Base-by-base conservation (phyloP, 2,797 vertebrate genomes). In the Notolabrus celidotus region DNA sequence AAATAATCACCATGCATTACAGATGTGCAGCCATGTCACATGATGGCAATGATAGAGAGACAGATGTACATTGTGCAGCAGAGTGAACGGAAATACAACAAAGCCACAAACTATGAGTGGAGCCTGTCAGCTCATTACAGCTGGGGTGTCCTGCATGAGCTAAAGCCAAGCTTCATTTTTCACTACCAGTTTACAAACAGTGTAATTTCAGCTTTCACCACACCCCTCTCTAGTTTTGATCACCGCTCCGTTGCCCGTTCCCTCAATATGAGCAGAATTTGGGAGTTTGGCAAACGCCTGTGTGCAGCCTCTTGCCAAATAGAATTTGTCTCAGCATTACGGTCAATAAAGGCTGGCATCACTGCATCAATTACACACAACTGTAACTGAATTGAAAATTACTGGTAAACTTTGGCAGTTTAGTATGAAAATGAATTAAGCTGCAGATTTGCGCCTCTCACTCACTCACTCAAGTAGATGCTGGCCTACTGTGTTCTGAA, bases 1-100 rank as follows among this genome's bases (percentile, higher is more conserved):
- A 67, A 63, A 57, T 69, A 67, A 77, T 75, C 74, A 51, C 54
- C 61, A 3, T 51, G 61, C 7, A 61, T 51, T 36, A 70, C 76
- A 59, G 79, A 76, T 68, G 1, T 64, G 36, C 22, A 7, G 56
- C 19, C 7, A 45, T 22, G 64, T 36, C 58, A 45, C 34, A 22
- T 6, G 41, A 43, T 16, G 45, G 23, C 68, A 7, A 15, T 34
- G 61, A 67, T 16, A 17, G n/a, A 76, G 39, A 45, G 31, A 76
- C 12, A 0, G 43, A 22, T 43, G 3, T 12, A 5, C 7, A 17
- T 22, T 20, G 47, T 2, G 10, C 2, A 10, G 23, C 20, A 64
- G 11, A 54, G 17, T n/a, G 38, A n/a, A n/a, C 6, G 23, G 22
- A 11, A n/a, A 27, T 0, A 10, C 7, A 46, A 41, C 14, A 20